A percentile compares a stretch with the other conserved stretches of the same genome.
phyloP scores from a whole-genome alignment of 2,113 vertebrate species.

The Paradisaea rubra region DNA sequence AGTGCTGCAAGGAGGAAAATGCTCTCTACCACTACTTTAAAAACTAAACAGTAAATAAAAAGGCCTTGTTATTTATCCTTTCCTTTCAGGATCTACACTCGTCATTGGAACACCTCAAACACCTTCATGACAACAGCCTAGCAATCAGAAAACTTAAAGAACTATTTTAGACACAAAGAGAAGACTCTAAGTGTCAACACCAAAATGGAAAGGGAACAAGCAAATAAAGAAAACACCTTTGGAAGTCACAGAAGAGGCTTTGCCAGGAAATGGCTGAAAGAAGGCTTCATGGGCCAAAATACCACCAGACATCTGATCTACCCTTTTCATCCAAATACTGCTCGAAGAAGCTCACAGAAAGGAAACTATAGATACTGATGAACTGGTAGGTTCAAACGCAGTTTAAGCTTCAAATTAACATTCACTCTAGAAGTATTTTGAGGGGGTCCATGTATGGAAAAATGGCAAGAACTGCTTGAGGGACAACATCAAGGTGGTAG shows the following conservation, averaged over 20 bases:
- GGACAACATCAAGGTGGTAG: not conserved
- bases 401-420: not conserved
- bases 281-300: not conserved
- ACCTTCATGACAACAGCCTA: not conserved
- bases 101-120: not conserved
- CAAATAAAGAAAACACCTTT: not conserved
- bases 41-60: not conserved
- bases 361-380: not conserved
- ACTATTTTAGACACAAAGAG: not conserved
- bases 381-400: not conserved
- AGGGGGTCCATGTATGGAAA: not conserved
- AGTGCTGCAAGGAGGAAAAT: not conserved
- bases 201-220: not conserved
- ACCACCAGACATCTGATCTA: not conserved
- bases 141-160: not conserved
- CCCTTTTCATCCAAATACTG: not conserved
- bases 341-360: not conserved
- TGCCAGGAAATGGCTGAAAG: not conserved
- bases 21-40: not conserved
- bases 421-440: not conserved
- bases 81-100: not conserved
- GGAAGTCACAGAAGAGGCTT: not conserved
- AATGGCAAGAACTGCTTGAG: not conserved
- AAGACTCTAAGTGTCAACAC: not conserved
- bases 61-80: not conserved